Percentiles rank a stretch among this genome's conserved stretches.
phyloP scores from a whole-genome alignment of 2,888 invertebrate genomes.

The Archips crataeganus region DNA sequence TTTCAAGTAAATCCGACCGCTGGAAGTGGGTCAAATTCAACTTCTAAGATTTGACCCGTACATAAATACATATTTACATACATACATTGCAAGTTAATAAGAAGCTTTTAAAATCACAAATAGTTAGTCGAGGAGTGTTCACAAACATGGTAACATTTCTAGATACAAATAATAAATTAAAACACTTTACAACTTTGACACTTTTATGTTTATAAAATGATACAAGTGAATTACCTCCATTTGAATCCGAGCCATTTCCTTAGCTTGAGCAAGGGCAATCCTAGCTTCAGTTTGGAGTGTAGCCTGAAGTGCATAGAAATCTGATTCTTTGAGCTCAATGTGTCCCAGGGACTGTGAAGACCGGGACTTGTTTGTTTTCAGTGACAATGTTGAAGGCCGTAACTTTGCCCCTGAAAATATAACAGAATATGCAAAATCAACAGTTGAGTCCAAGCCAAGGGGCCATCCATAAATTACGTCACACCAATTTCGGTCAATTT shows the following conservation, averaged over 20 bases:
- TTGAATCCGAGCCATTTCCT: constrained; percentile 96
- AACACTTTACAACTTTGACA: not conserved
- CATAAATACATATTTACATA: too few relatives aligned
- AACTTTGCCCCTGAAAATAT: constrained; percentile 68
- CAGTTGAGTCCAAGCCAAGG: not conserved
- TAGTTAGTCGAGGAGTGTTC: too few relatives aligned
- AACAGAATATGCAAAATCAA: constrained; percentile 25
- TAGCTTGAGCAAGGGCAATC: constrained; percentile 95
- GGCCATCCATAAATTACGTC: too few relatives aligned
- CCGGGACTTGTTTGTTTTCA: constrained; percentile 77
- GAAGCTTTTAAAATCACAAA: too few relatives aligned
- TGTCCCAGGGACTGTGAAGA: constrained; percentile 80
- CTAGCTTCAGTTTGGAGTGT: constrained; percentile 94
- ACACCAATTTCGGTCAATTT: too few relatives aligned
- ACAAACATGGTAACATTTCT: not conserved
- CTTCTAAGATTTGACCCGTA: too few relatives aligned
- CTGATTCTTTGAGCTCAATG: constrained; percentile 87
- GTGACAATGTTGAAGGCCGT: constrained; percentile 75
- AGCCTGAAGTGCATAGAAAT: constrained; percentile 93
- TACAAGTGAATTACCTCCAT: constrained; percentile 88
- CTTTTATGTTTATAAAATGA: not conserved
- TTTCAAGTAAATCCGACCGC: too few relatives aligned
- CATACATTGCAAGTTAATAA: too few relatives aligned
- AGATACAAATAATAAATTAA: too few relatives aligned
- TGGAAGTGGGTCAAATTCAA: too few relatives aligned